phyloP scores from a whole-genome alignment of 2,113 vertebrate genomes.

The Phaethon lepturus region DNA sequence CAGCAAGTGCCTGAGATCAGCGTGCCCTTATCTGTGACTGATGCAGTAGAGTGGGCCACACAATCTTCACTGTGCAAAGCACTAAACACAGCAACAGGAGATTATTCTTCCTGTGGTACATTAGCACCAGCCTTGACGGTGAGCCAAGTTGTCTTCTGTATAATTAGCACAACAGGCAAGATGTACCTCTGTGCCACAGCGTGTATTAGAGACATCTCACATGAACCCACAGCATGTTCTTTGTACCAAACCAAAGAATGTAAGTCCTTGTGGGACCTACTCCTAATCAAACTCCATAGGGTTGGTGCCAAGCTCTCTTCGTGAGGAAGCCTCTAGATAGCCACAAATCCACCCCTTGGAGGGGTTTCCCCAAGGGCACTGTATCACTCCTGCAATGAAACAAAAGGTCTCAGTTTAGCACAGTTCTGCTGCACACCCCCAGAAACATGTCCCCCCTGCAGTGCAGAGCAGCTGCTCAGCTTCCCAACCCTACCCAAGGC shows the following conservation, averaged over 20 bases:
- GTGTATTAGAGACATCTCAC: not conserved
- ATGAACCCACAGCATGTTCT: not conserved
- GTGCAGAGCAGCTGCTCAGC: not conserved
- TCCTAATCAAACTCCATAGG: not conserved
- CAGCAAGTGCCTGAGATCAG: not conserved
- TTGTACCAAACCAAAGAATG: not conserved
- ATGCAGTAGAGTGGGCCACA: not conserved
- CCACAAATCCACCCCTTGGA: not conserved
- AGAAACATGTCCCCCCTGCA: not conserved
- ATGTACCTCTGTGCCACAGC: not conserved
- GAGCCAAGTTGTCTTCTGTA: not conserved
- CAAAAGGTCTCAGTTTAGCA: not conserved
- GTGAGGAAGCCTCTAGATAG: not conserved
- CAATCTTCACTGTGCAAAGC: not conserved
- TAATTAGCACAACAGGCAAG: not conserved
- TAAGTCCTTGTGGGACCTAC: not conserved
- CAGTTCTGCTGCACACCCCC: not conserved
- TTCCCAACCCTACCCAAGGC: not conserved
- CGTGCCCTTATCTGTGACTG: not conserved
- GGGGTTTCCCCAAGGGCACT: not conserved
- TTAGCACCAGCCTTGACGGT: not conserved
- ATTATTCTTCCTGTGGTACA: not conserved
- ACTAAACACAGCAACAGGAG: not conserved
- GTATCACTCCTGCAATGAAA: not conserved
- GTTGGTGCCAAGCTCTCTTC: not conserved